Percentiles rank a stretch among this genome's conserved stretches.
Conservation (phyloP, 2,113 vertebrate genomes). For the Hemichromis elongatus region DNA sequence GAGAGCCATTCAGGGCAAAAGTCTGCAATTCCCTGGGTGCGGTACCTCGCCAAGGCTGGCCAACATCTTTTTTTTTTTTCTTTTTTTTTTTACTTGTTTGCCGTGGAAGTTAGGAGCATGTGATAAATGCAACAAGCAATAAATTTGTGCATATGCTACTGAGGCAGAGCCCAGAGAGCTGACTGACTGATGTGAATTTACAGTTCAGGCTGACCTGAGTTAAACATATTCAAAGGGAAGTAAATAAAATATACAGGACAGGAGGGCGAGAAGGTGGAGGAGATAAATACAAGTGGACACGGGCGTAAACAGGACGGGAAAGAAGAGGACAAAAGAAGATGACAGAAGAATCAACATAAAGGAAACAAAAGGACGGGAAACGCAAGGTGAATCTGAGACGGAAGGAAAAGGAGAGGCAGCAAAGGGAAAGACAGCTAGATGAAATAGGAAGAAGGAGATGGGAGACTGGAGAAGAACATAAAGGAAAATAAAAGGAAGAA, state of each 20-base stretch:
- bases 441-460: background rate
- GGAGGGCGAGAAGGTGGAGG: background rate
- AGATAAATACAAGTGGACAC: background rate
- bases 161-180: conserved; percentile 15
- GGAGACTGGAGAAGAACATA: background rate
- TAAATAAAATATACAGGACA: conserved; percentile 20
- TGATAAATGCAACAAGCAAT: conserved; percentile 21
- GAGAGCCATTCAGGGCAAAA: conserved; percentile 20
- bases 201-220: conserved; percentile 44
- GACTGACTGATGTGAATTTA: conserved; percentile 47
- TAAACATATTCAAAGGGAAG: conserved; percentile 54
- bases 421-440: background rate
- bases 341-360: background rate
- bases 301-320: background rate
- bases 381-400: background rate
- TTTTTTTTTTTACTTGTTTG: background rate
- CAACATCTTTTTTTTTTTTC: background rate
- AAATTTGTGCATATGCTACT: conserved; percentile 23
- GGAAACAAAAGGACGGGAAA: background rate
- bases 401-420: background rate
- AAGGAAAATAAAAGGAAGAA: background rate
- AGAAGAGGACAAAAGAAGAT: background rate
- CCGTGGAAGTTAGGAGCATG: background rate
- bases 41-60: background rate
- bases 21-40: background rate